Conservation (phyloP, 2,113 vertebrate species). For the Fulica atra region DNA sequence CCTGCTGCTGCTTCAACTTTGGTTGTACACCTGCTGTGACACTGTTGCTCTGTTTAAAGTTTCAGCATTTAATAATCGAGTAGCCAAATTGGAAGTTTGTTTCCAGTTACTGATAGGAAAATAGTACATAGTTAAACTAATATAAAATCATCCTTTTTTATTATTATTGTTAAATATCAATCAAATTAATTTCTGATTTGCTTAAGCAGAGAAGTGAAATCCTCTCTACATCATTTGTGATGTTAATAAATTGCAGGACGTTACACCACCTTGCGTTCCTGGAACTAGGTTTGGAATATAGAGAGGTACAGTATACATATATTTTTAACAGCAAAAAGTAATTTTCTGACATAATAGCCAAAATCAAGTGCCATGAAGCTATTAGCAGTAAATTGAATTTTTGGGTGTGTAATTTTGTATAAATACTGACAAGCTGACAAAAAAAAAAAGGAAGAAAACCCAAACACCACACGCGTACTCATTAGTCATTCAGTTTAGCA, state of each 20-base stretch:
- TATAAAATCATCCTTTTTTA: constrained; percentile 5
- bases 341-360: constrained; percentile 68
- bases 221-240: neutral
- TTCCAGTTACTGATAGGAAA: constrained; percentile 13
- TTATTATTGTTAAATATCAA: neutral
- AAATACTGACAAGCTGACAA: constrained; percentile 61
- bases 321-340: constrained; percentile 64
- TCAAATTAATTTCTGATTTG: neutral
- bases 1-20: neutral
- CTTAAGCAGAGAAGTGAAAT: constrained; percentile 47
- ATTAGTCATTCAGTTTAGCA: constrained; percentile 70
- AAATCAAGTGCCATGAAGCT: constrained; percentile 71
- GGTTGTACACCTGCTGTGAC: neutral
- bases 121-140: neutral
- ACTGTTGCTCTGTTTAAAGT: neutral
- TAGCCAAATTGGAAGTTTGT: neutral
- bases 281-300: constrained; percentile 53
- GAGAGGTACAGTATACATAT: constrained; percentile 43
- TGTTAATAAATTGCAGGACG: constrained; percentile 54
- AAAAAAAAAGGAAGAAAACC: neutral
- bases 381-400: constrained; percentile 73
- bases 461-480: neutral
- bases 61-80: constrained; percentile 1
- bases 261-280: constrained; percentile 7
- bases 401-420: constrained; percentile 70